phyloP scores from a whole-genome alignment of 2,113 vertebrate species.

The Heterotis niloticus region DNA sequence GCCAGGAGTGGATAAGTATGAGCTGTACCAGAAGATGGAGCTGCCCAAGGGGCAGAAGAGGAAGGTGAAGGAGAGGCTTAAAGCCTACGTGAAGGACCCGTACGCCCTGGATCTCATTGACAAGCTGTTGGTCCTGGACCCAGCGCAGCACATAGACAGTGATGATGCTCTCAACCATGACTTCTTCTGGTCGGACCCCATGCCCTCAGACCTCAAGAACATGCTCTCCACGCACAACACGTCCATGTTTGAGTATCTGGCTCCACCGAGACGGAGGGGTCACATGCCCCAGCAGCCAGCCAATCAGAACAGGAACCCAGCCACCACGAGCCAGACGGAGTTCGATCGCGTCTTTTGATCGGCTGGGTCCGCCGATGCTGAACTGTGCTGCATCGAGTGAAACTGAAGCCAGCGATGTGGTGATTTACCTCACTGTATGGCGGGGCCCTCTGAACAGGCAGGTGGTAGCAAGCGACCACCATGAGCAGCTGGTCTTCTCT shows the following conservation, averaged over 20 bases:
- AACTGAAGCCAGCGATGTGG: not conserved
- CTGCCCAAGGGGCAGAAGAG: constrained; percentile 94
- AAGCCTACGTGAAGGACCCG: constrained; percentile 94
- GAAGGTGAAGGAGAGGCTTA: constrained; percentile 95
- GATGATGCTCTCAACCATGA: constrained; percentile 94
- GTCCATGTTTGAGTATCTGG: constrained; percentile 98
- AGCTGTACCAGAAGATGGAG: constrained; percentile 94
- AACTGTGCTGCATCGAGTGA: not conserved
- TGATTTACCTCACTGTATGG: too few relatives aligned
- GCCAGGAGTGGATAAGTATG: constrained; percentile 88
- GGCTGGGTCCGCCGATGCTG: not conserved
- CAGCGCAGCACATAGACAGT: constrained; percentile 84
- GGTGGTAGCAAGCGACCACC: too few relatives aligned
- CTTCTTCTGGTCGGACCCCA: constrained; percentile 98
- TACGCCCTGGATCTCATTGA: constrained; percentile 93
- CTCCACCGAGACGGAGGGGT: constrained; percentile 81
- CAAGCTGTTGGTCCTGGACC: constrained; percentile 93
- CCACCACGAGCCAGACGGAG: constrained; percentile 90
- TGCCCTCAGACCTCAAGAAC: constrained; percentile 97
- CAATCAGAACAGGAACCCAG: constrained; percentile 87
- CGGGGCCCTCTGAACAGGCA: not conserved
- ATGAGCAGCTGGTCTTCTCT: too few relatives aligned
- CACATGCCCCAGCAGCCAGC: constrained; percentile 92
- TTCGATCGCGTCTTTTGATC: constrained; percentile 90
- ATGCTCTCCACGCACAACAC: constrained; percentile 98